Conservation (phyloP, 2,888 invertebrate genomes). For the Idaea aversata region DNA sequence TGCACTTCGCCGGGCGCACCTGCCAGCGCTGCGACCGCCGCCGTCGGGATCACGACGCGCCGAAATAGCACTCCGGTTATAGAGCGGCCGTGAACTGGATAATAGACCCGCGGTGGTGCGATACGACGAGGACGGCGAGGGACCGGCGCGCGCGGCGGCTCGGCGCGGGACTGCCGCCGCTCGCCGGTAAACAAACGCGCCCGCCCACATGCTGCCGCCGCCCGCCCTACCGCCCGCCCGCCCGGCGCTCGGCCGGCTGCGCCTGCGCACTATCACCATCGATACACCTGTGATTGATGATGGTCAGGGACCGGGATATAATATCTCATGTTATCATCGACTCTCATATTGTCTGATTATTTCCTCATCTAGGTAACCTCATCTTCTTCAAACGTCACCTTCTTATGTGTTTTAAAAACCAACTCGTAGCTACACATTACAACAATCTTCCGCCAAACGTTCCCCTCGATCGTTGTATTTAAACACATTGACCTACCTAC, state of each 20-base stretch:
- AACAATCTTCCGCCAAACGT: neutral
- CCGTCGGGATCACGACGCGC: slow-evolving; percentile 67
- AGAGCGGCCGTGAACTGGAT: slow-evolving; percentile 78
- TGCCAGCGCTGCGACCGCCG: slow-evolving; percentile 65
- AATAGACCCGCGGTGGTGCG: slow-evolving; percentile 44
- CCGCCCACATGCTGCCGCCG: slow-evolving; percentile 45
- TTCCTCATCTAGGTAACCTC: neutral
- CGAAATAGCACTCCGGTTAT: slow-evolving; percentile 75
- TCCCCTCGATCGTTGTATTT: neutral
- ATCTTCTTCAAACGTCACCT: neutral
- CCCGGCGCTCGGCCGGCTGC: slow-evolving; percentile 5
- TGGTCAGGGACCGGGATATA: slow-evolving; percentile 39
- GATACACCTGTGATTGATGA: slow-evolving; percentile 48
- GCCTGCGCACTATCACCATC: slow-evolving; percentile 45
- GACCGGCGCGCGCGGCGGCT: slow-evolving; percentile 44
- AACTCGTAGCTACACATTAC: neutral
- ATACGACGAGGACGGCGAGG: slow-evolving; percentile 34
- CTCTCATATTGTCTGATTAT: neutral
- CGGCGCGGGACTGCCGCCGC: slow-evolving; percentile 47
- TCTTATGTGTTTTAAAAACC: neutral
- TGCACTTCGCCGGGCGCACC: slow-evolving; percentile 63
- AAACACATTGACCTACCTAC: neutral
- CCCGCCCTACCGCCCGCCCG: slow-evolving; percentile 32
- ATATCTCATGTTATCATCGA: neutral
- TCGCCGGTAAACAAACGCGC: slow-evolving; percentile 53